Base-by-base conservation (phyloP, 2,113 vertebrate species). In the Alouatta palliata region DNA sequence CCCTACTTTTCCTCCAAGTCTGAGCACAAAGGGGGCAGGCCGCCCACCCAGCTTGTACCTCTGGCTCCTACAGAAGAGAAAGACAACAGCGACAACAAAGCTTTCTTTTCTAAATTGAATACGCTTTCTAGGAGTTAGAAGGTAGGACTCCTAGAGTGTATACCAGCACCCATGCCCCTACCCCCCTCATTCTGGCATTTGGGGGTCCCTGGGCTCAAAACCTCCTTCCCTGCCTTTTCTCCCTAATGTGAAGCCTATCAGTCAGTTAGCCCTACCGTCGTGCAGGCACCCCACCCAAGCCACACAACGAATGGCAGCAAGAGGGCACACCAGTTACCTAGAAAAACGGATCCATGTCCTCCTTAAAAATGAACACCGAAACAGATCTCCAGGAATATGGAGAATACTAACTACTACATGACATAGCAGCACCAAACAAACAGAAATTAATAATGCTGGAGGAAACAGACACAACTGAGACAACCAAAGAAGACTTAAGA, bases 31-130 rank as follows among this genome's bases (percentile, higher is more conserved):
- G 8, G 49, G 16, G 25, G 40, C 1, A 54, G n/a, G 7, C 43
- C 23, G 3, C 5, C 25, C 70, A n/a, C 9, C 7, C 7, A 70
- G 1, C 61, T 64, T 0, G 5, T 21, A 25, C 56, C 30, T 45
- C 64, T 52, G 13, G 17, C 45, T 82, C 27, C 56, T 58, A 8
- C 13, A 14, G 40, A 52, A 25, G 0, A 20, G 43, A 37, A 70
- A 73, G 35, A 19, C 9, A 8, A 64, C 0, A 52, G 23, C 1
- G 12, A 49, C 7, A 45, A 30, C 35, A 43, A 35, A 45, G 20
- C 19, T 37, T n/a, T 27, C 47, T 35, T 45, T 27, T 91, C 40
- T 20, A 76, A 54, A 32, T 7, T 16, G 32, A 79, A 1, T 3
- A 68, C 54, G 32, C 17, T 58, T 25, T 40, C 52, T 52, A 20